Base-by-base conservation (phyloP, 2,797 vertebrate species). In the Gymnopithys bicolor region DNA sequence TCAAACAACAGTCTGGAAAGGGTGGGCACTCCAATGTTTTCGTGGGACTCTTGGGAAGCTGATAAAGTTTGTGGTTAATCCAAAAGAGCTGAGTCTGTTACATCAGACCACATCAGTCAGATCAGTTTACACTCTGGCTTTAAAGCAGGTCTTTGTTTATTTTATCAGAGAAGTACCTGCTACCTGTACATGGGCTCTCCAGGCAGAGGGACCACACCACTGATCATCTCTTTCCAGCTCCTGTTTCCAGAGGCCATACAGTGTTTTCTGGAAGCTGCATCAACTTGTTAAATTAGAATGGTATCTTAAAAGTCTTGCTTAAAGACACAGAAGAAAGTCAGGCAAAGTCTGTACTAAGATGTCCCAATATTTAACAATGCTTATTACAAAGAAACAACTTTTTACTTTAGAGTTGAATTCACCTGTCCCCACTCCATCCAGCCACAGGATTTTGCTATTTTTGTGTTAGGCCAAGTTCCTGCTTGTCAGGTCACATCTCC, bases 41-140 rank as follows among this genome's bases (percentile, higher is more conserved):
- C 81, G 39, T 32, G 59, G 69, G 79, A 45, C 89, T 91, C 76
- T 78, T 41, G 73, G 87, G 89, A 92, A 93, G 92, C 82, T 49
- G 94, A 84, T 95, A 73, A 95, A 91, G 76, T 96, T 93, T 95
- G 79, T 52, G 39, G 87, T 91, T 95, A 88, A 96, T 95, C 93
- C 88, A 93, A 64, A 90, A 92, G 89, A 93, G 86, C 63, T 35
- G 8, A 84, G 81, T 84, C 84, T 78, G 79, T 78, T 84, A 74
- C 87, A 95, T 93, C 89, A 89, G 87, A 58, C 92, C 89, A 75
- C 84, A 87, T 97, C 94, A 95, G 59, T 83, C 89, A 90, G 95
- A 93, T 96, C 94, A 84, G 43, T 95, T 96, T 95, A 90, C 82
- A 60, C 39, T 62, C 55, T 32, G 73, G 51, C 94, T 84, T 95